Conservation (phyloP, 2,797 vertebrate genomes). For the Chelon auratus region DNA sequence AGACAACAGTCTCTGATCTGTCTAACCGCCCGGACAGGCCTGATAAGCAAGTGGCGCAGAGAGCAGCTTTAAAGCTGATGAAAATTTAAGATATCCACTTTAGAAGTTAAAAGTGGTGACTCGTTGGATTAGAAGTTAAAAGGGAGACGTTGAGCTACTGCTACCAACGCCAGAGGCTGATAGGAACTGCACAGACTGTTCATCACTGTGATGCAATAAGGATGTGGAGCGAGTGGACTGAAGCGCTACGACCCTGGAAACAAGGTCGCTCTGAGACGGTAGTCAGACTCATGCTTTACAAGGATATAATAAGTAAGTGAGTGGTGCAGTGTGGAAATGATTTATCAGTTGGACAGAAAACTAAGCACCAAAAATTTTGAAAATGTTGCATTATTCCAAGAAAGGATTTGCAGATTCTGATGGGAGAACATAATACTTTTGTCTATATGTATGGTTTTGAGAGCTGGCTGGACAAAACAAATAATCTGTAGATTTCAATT, state of each 20-base stretch:
- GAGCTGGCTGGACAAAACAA: neutral
- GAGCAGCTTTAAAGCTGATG: constrained; percentile 68
- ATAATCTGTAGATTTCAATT: neutral
- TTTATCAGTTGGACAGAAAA: neutral
- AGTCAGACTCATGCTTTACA: neutral
- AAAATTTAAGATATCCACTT: constrained; percentile 65
- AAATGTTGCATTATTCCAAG: neutral
- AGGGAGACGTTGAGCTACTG: constrained; percentile 36
- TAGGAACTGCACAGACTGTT: constrained; percentile 28
- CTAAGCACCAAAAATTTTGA: neutral
- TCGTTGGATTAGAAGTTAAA: constrained; percentile 63
- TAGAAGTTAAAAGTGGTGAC: constrained; percentile 69
- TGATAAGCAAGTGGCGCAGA: constrained; percentile 48
- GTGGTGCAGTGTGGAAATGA: neutral
- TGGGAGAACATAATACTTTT: neutral
- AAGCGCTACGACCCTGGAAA: neutral
- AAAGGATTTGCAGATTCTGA: neutral
- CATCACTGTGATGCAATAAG: constrained; percentile 30
- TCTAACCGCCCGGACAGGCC: constrained; percentile 56
- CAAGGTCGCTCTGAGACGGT: constrained; percentile 14
- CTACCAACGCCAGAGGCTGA: constrained; percentile 23
- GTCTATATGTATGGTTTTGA: neutral
- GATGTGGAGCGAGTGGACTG: constrained; percentile 33
- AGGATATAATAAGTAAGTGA: neutral
- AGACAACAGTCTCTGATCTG: constrained; percentile 48